Base-by-base conservation (phyloP, 2,113 vertebrate species). In the Fregetta grallaria region DNA sequence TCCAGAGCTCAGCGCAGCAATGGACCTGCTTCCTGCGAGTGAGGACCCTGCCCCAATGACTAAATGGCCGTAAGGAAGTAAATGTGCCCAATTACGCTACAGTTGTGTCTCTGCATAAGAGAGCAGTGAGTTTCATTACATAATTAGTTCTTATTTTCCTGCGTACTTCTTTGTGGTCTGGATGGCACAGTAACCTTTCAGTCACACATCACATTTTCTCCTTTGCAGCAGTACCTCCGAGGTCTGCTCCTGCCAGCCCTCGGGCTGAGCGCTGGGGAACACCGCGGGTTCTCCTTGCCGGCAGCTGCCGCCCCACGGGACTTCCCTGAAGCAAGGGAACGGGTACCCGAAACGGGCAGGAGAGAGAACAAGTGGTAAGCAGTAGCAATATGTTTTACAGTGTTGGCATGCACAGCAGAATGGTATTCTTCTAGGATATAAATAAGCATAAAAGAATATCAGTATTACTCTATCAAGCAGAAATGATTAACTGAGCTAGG, bases 181-280 rank as follows among this genome's bases (percentile, higher is more conserved):
- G 67, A 61, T 3, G 13, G 67, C 32, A 67, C 42, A 16, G 34
- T 44, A 25, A 50, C 50, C 59, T 50, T 50, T 44, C 73, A 34
- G 1, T 68, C 55, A 9, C 17, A 7, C 36, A 36, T 29, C 32
- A 34, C 2, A 0, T 67, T 32, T 66, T 42, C 61, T 70, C 50
- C 55, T 34, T 34, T 42, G 59, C 44, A 53, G 66, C 71, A 20
- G 42, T 6, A 16, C 42, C 32, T 44, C 22, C 7, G 3, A 23
- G 56, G 18, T 42, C 30, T 49, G 56, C n/a, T 66, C 26, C 30
- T 32, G 61, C 38, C 3, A 2, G 9, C 53, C 17, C 0, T 10
- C 2, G 9, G 23, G 15, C 50, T 12, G 5, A 49, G 50, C 1
- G 0, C 72, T 36, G 36, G 45, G n/a, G 8, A 58, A 1, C 11